Percentiles rank a stretch among this genome's conserved stretches.
phyloP scores from a whole-genome alignment of 2,888 invertebrate genomes.

The Nowickia ferox region DNA sequence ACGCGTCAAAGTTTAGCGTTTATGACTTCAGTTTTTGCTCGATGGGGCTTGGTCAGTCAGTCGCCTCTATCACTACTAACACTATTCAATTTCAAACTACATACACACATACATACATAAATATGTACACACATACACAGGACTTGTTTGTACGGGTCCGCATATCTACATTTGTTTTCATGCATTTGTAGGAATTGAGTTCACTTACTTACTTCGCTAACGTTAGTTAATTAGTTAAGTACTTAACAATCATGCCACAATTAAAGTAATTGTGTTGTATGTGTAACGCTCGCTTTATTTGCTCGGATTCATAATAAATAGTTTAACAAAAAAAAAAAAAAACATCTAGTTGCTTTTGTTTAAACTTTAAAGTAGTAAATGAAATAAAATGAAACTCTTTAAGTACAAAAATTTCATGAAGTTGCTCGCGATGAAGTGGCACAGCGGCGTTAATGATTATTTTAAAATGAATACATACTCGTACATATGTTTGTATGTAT shows the following conservation, averaged over 20 bases:
- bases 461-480: constrained; percentile 8
- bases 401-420: constrained; percentile 9
- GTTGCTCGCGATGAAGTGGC: background rate
- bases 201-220: constrained; percentile 19
- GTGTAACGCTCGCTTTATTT: constrained; percentile 15
- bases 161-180: background rate
- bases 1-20: constrained; percentile 47
- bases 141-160: background rate
- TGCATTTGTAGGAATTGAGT: constrained; percentile 10
- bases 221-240: too few relatives aligned
- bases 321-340: constrained; percentile 1
- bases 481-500: too few relatives aligned
- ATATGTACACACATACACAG: background rate
- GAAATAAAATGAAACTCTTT: constrained; percentile 14
- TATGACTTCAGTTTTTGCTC: constrained; percentile 50
- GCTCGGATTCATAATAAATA: background rate
- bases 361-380: constrained; percentile 3
- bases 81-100: background rate
- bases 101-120: background rate
- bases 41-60: constrained; percentile 54
- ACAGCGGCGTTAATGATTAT: constrained; percentile 24
- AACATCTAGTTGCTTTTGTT: constrained; percentile 18
- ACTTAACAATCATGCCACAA: constrained; percentile 43
- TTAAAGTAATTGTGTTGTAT: constrained; percentile 57
- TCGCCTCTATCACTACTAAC: constrained; percentile 4